These are phyloP conservation scores for Myrmecophaga tridactyla DNA, from an alignment of 2,113 vertebrate species.

Conservation along the genomic window DNA sequence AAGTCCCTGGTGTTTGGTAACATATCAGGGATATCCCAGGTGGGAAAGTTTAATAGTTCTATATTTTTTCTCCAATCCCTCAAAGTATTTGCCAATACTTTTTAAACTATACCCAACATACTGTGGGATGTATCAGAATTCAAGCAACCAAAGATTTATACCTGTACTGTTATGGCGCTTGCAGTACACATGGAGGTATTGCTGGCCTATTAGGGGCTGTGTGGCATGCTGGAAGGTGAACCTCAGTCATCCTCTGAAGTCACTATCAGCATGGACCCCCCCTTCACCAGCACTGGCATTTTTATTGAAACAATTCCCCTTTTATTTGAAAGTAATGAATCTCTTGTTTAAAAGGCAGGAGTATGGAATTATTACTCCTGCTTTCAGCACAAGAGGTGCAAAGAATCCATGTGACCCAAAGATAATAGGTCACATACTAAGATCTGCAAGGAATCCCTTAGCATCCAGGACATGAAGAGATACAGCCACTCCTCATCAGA, in stretches of 20 bases:
- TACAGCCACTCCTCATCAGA: not conserved
- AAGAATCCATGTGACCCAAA: not conserved
- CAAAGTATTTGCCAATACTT: too few relatives aligned
- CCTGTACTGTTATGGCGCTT: not conserved
- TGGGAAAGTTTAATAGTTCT: too few relatives aligned
- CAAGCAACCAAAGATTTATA: not conserved
- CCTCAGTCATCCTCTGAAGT: not conserved
- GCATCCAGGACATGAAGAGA: not conserved
- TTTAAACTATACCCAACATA: too few relatives aligned
- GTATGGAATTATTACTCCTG: not conserved
- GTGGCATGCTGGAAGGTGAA: rapidly evolving
- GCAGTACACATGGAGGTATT: too few relatives aligned
- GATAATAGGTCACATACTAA: not conserved
- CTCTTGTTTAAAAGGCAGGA: not conserved
- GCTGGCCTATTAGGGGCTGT: not conserved
- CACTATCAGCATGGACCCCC: not conserved
- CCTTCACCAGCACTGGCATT: not conserved
- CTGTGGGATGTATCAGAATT: too few relatives aligned
- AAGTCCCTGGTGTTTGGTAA: too few relatives aligned
- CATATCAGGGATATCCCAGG: too few relatives aligned
- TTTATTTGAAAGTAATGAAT: not conserved
- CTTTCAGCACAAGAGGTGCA: not conserved
- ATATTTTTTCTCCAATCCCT: too few relatives aligned
- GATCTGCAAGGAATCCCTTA: not conserved
- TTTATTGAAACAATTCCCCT: not conserved